These are phyloP conservation scores for Chlorodrepanis virens DNA, from an alignment of 2,113 vertebrate species.

Conservation along the genomic window DNA sequence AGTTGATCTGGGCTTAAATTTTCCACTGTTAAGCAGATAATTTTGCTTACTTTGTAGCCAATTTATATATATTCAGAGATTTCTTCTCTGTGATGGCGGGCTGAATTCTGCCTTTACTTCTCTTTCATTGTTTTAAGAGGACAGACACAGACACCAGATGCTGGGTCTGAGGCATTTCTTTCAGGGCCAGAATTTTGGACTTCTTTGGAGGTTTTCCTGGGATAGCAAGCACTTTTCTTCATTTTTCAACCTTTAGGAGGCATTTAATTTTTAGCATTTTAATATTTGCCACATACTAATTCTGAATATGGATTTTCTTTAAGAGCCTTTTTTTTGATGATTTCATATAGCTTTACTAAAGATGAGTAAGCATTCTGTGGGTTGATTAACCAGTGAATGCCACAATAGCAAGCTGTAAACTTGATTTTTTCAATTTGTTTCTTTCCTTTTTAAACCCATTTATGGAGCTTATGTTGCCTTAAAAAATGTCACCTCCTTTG, in stretches of 20 bases:
- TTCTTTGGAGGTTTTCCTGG: neutral
- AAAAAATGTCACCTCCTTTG: neutral
- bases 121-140: neutral
- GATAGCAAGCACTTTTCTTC: neutral
- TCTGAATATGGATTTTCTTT: neutral
- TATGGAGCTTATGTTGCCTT: neutral
- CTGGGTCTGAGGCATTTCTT: neutral
- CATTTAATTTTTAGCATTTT: neutral
- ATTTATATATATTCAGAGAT: neutral
- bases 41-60: neutral
- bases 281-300: neutral
- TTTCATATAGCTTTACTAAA: neutral
- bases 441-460: neutral
- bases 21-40: neutral
- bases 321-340: neutral
- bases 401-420: neutral
- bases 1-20: neutral
- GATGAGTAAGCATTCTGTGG: neutral
- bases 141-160: neutral
- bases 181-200: neutral
- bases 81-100: neutral
- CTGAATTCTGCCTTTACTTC: neutral
- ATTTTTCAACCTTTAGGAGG: neutral
- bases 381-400: neutral
- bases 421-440: neutral